A percentile compares a stretch with the other conserved stretches of the same genome.
Evolutionary conservation across 2,888 invertebrate species (phyloP).

Genomic region (Embidobia sp.): DNA sequence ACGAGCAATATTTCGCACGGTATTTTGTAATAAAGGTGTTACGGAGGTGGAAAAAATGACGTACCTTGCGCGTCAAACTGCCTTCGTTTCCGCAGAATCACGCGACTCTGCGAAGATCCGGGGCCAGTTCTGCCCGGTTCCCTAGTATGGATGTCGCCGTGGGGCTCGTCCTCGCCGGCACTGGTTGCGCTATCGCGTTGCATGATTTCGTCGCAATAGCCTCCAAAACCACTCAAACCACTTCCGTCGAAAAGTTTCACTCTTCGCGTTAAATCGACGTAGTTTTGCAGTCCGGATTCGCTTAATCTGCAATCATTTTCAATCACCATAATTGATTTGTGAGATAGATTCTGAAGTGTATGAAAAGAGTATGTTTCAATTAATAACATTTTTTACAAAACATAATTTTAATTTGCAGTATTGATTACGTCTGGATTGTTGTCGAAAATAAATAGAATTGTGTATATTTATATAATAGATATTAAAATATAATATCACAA

Average conservation of each 20-base stretch:
- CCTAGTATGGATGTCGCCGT: conserved; percentile 72
- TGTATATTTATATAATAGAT: no score
- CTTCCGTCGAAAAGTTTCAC: conserved; percentile 77
- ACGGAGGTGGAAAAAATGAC: conserved; percentile 1
- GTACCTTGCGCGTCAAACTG: conserved; percentile 80
- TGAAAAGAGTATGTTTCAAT: no score
- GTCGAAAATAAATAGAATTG: no score
- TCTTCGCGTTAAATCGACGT: conserved; percentile 76
- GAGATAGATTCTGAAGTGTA: no score
- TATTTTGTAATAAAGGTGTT: neutral
- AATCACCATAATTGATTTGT: neutral
- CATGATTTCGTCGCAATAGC: conserved; percentile 76
- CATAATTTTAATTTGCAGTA: no score
- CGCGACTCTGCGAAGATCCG: conserved; percentile 75
- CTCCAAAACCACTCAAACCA: conserved; percentile 70
- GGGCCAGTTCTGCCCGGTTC: conserved; percentile 70
- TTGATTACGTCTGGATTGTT: no score
- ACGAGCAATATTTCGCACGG: conserved; percentile 7
- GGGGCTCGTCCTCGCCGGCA: conserved; percentile 79
- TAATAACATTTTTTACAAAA: no score
- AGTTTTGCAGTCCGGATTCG: conserved; percentile 76
- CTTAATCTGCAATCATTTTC: conserved; percentile 71
- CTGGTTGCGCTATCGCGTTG: conserved; percentile 80
- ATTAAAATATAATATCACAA: no score
- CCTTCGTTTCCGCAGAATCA: conserved; percentile 77